Evolutionary conservation across 1,140 invertebrate species (phyloP).

Genomic region (Musca vetustissima): DNA sequence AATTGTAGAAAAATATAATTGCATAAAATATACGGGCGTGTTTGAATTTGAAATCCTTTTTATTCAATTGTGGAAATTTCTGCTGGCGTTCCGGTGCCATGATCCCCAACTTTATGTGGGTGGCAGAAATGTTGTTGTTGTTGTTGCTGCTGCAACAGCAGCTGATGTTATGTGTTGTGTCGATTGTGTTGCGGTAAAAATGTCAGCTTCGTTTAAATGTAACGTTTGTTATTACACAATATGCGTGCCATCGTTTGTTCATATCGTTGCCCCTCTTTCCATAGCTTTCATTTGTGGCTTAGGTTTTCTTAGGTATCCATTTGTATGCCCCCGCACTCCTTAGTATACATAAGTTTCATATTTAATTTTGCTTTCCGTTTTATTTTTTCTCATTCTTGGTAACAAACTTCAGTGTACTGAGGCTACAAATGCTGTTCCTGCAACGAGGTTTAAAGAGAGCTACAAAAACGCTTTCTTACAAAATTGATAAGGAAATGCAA

Average conservation of each 20-base stretch:
- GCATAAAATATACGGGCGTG: constrained; percentile 15
- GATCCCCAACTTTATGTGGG: not conserved
- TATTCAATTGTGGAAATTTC: not conserved
- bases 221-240: constrained; percentile 1
- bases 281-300: not conserved
- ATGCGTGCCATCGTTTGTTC: not conserved
- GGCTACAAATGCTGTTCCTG: constrained; percentile 2
- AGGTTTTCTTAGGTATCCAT: not conserved
- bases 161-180: not conserved
- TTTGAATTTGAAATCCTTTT: not conserved
- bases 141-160: not conserved
- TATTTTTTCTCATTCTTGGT: too few relatives aligned
- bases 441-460: not conserved
- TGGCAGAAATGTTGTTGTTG: not conserved
- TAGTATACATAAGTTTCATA: constrained; percentile 5
- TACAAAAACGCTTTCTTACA: constrained; percentile 3
- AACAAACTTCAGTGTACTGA: too few relatives aligned
- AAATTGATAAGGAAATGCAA: too few relatives aligned
- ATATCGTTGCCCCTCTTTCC: not conserved
- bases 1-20: constrained; percentile 8
- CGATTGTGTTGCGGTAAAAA: constrained; percentile 10
- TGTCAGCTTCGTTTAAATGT: constrained; percentile 10
- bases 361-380: constrained; percentile 6
- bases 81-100: not conserved
- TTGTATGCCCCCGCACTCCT: not conserved